Evolutionary conservation across 2,888 invertebrate genomes (phyloP).

Genomic region (Zaprionus lineosus): DNA sequence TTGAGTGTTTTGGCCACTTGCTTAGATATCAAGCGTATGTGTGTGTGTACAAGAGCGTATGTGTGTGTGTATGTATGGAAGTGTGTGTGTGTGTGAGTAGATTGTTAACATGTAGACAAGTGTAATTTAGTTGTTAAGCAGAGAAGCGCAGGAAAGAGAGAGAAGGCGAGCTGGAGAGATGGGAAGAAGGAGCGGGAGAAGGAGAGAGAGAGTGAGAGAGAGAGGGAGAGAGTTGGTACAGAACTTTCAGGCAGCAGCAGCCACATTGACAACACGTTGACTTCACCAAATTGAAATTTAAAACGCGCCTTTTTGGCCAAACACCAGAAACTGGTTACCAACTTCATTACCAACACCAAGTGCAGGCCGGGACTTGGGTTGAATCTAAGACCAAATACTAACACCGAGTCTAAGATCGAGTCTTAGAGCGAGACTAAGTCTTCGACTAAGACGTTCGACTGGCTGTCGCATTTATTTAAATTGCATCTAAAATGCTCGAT

Average conservation of each 20-base stretch:
- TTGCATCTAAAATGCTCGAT: constrained; percentile 61
- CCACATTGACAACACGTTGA: constrained; percentile 71
- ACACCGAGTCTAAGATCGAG: too few species aligned
- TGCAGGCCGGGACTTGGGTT: too few species aligned
- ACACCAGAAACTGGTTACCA: constrained; percentile 60
- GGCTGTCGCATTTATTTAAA: constrained; percentile 76
- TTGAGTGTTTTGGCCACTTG: constrained; percentile 52
- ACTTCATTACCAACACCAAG: too few species aligned
- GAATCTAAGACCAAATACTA: constrained; percentile 28
- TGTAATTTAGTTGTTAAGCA: constrained; percentile 76
- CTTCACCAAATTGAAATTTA: constrained; percentile 76
- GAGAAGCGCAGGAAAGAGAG: constrained; percentile 9
- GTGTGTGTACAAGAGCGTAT: too few species aligned
- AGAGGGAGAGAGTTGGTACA: constrained; percentile 9
- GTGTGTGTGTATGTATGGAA: too few species aligned
- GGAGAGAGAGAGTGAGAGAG: constrained; percentile 14
- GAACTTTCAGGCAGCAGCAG: constrained; percentile 50
- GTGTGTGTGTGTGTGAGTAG: constrained; percentile 51
- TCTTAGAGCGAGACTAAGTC: too few species aligned
- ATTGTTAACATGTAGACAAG: constrained; percentile 78
- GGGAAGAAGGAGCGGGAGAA: constrained; percentile 11
- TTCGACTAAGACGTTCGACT: constrained; percentile 52
- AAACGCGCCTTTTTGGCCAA: constrained; percentile 69
- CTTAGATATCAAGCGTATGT: constrained; percentile 60
- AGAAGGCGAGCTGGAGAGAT: constrained; percentile 3